Evolutionary conservation across 2,888 invertebrate genomes (phyloP).

Genomic region (Heliconius aoede): DNA sequence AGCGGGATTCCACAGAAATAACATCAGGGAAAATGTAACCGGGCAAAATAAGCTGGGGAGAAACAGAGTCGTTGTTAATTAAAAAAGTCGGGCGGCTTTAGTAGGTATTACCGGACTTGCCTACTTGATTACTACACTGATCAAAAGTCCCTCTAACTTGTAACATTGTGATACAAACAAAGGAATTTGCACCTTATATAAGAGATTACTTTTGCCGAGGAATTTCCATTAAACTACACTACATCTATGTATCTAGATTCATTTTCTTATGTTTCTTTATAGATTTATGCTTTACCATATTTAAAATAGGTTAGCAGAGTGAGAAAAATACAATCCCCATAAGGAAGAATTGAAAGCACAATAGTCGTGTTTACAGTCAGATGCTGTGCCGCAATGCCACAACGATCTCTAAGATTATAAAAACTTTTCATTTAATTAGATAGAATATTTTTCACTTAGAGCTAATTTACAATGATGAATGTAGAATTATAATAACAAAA

Average conservation of each 20-base stretch:
- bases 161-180: constrained; percentile 32
- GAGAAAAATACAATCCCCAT: neutral
- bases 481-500: constrained; percentile 1
- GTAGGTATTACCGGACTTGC: constrained; percentile 53
- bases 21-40: constrained; percentile 42
- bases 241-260: neutral
- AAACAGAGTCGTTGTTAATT: constrained; percentile 55
- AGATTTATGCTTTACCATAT: neutral
- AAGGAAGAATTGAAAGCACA: neutral
- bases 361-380: too few relatives aligned
- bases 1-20: constrained; percentile 40
- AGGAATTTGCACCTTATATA: constrained; percentile 28
- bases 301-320: neutral
- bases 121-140: constrained; percentile 53
- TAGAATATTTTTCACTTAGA: neutral
- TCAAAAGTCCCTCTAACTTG: constrained; percentile 44
- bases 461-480: neutral
- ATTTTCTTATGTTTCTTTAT: neutral
- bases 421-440: neutral
- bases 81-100: constrained; percentile 56
- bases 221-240: neutral
- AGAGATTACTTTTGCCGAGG: neutral
- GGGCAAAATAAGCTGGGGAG: constrained; percentile 44
- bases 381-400: neutral
- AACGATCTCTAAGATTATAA: neutral